A percentile compares a stretch with the other conserved stretches of the same genome.
Conservation (phyloP, 2,113 vertebrate genomes). For the Tetraodon nigroviridis region DNA sequence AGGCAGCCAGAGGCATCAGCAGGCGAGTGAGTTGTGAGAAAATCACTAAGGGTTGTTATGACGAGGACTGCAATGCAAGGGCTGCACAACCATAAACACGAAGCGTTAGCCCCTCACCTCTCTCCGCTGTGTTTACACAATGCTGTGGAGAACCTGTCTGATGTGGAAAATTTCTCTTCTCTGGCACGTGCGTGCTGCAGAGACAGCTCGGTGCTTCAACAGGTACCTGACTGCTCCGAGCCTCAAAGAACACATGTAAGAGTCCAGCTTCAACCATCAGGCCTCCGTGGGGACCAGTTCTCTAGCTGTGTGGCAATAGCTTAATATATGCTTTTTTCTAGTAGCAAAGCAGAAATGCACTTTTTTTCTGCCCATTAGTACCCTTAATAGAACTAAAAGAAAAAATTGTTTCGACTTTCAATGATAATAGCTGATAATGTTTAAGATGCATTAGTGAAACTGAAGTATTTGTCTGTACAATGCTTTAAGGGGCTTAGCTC, state of each 20-base stretch:
- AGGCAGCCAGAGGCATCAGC: conserved; percentile 10
- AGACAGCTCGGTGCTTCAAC: conserved; percentile 40
- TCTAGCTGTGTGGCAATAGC: conserved; percentile 15
- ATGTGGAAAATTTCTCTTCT: conserved; percentile 21
- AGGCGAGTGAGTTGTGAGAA: conserved; percentile 32
- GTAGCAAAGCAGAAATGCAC: conserved; percentile 11
- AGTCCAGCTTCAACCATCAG: conserved; percentile 25
- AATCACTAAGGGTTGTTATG: conserved; percentile 42
- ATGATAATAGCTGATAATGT: background rate
- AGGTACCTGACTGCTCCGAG: conserved; percentile 23
- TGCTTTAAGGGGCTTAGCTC: background rate
- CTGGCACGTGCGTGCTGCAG: conserved; percentile 13
- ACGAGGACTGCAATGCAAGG: conserved; percentile 15
- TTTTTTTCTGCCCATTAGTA: background rate
- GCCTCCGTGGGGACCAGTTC: conserved; percentile 25
- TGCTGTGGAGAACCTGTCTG: conserved; percentile 12
- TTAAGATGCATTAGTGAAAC: conserved; percentile 1
- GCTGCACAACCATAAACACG: conserved; percentile 29
- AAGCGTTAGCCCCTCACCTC: conserved; percentile 25
- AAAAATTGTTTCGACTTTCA: background rate
- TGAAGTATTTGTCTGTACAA: background rate
- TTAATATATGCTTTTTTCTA: conserved; percentile 21
- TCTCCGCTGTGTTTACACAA: conserved; percentile 24
- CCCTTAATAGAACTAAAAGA: background rate
- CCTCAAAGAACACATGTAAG: conserved; percentile 22